Evolutionary conservation across 2,888 invertebrate species (phyloP).

Genomic region (Ischnura elegans): DNA sequence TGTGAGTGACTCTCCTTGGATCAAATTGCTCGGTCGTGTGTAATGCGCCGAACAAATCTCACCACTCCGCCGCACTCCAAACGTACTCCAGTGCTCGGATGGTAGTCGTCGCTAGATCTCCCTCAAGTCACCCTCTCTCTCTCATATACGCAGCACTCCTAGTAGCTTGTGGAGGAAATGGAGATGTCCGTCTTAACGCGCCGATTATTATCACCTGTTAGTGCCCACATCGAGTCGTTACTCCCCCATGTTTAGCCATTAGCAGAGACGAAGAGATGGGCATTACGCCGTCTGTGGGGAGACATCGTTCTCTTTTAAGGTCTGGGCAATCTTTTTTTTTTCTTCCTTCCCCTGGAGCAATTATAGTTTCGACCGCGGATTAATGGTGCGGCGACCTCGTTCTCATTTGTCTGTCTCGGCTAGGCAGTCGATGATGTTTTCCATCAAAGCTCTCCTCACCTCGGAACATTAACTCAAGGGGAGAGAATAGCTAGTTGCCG

Average conservation of each 20-base stretch:
- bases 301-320: background rate
- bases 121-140: no score
- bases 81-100: background rate
- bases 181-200: background rate
- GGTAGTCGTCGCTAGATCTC: background rate
- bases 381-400: background rate
- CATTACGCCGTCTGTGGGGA: background rate
- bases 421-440: background rate
- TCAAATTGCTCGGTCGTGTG: slow-evolving; percentile 26
- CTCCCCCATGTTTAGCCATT: background rate
- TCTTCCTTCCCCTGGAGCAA: background rate
- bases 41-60: background rate
- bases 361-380: background rate
- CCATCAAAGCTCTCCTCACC: background rate
- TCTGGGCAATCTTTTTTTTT: background rate
- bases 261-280: background rate
- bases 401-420: background rate
- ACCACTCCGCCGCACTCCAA: background rate
- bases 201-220: slow-evolving; percentile 21
- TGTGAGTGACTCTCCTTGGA: background rate
- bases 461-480: background rate
- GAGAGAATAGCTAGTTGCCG: no score
- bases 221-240: background rate
- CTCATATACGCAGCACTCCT: no score
- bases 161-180: background rate